Evolutionary conservation across 2,888 invertebrate species (phyloP), one percentile per base, ranked within the genome.

Genomic region (Himalopsyche kuldschensis): DNA sequence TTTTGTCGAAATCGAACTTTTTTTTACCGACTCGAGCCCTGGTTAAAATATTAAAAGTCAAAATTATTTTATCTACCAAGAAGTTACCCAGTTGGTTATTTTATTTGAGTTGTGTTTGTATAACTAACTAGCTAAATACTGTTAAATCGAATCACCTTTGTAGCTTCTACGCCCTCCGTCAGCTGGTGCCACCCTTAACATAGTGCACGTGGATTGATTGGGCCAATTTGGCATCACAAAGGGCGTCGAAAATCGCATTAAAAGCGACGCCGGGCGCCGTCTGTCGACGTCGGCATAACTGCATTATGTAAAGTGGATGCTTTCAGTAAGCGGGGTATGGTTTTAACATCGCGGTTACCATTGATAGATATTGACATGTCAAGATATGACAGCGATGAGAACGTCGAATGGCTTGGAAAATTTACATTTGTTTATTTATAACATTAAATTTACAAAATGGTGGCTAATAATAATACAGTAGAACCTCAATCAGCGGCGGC

Each of bases 121-220:
- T 24, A 78, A 35, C 27, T 32, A 47, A 41, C 46, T 20, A 20
- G 24, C 78, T 41, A 46, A 46, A 78, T 78, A 46, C 17, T 46
- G 24, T 78, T 35, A 30, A 46, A 41, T 20, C 24, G 27, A 35
- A 35, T 32, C 41, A 41, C 24, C 30, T 41, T 46, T 47, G 35
- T 41, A 24, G 17, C 32, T 24, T 8, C 78, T 10, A 47, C 78
- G 46, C 47, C 24, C 10, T 78, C 17, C 41, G 46, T 27, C n/a
- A 76, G 88, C 89, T 90, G 46, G 15, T 47, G 30, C 90, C 90
- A 91, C 90, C 90, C 90, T 92, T 91, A 92, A 92, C 92, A 92
- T 91, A 92, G 92, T 91, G 91, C 91, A 92, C 92, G 92, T 92
- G 92, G 91, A 92, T 91, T 91, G 92, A 92, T 92, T 91, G 92